Base-by-base conservation (phyloP, 1,140 invertebrate species). In the Drosophila suzukii region DNA sequence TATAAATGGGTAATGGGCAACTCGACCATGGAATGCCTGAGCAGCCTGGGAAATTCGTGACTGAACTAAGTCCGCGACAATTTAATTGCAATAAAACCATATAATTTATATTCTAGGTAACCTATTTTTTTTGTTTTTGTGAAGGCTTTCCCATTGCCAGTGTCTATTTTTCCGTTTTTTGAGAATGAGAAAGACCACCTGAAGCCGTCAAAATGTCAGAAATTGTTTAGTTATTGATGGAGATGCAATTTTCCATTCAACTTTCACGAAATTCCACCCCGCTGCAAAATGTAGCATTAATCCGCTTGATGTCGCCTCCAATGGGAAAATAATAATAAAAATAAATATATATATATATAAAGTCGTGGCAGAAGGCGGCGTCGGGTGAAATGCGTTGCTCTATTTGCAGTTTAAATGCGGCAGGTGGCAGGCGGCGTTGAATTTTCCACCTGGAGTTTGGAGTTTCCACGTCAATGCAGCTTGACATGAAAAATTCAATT, bases 401-500 rank as follows among this genome's bases (percentile, higher is more conserved):
- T 59, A 66, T 74, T 65, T 84, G 76, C 76, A 76, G 39, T 44
- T 65, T 60, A 62, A 73, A 24, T 36, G 53, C 12, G 13, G 20
- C 70, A 78, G 79, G 70, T 81, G 78, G 78, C 50, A 66, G 58
- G 56, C n/a, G 32, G 56, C 11, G 41, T 34, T 38, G 57, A 65
- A 36, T 13, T 61, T 38, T 30, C 41, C 43, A 47, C 24, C 32
- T 27, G 24, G n/a, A 41, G 38, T 12, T 15, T 55, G 53, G 53
- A n/a, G 53, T 27, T 39, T 41, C 58, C 53, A 50, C 68, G 81
- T 78, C 82, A 86, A 78, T 81, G 83, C 76, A 36, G 75, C 66
- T 73, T 80, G 76, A 76, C 81, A 85, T 71, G 82, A 82, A 71
- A 85, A 85, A 82, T 85, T 82, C 75, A 86, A 88, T 85, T 86